These are phyloP conservation scores for Thalassophryne amazonica DNA, from an alignment of 2,797 vertebrate genomes.

Conservation along the genomic window DNA sequence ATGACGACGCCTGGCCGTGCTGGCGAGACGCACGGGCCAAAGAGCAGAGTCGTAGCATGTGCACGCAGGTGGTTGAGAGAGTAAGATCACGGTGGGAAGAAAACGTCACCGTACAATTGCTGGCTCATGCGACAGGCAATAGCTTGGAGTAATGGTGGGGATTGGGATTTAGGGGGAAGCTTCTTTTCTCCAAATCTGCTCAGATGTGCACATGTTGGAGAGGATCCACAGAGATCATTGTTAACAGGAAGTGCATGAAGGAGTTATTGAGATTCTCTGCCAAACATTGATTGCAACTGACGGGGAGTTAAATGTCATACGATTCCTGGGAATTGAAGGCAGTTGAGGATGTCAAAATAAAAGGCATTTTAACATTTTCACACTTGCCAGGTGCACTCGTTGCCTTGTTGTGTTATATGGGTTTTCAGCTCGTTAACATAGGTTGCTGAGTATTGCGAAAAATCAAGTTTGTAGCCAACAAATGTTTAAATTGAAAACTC, in stretches of 20 bases:
- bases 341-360: constrained; percentile 17
- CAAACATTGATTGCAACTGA: constrained; percentile 58
- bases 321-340: constrained; percentile 56
- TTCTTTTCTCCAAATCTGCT: constrained; percentile 18
- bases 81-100: constrained; percentile 29
- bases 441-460: no score
- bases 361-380: no score
- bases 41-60: constrained; percentile 54
- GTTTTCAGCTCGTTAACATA: no score
- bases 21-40: constrained; percentile 72
- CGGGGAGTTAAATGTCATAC: constrained; percentile 48
- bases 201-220: constrained; percentile 9
- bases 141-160: no score
- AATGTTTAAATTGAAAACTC: no score
- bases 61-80: constrained; percentile 38
- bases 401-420: no score
- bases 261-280: constrained; percentile 37
- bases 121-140: constrained; percentile 46
- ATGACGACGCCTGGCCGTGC: constrained; percentile 74
- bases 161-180: constrained; percentile 44
- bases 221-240: no score
- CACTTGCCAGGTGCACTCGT: no score
- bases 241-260: constrained; percentile 57
- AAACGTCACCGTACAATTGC: constrained; percentile 9
- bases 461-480: no score